Conservation (phyloP, 1,140 invertebrate species). For the Euwallacea fornicatus region DNA sequence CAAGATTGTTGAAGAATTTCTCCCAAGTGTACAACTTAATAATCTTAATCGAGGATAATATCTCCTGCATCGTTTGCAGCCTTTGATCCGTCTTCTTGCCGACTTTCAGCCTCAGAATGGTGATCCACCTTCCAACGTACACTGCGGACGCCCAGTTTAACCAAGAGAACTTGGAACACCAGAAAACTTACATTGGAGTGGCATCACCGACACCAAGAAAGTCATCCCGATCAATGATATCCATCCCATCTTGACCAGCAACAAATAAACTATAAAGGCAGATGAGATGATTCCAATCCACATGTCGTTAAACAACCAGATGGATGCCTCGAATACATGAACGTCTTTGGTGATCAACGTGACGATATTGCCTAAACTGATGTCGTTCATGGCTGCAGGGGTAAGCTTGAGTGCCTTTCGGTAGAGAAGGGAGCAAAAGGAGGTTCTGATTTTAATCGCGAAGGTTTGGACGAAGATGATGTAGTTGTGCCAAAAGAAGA, state of each 20-base stretch:
- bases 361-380: slow-evolving; percentile 85
- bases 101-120: slow-evolving; percentile 34
- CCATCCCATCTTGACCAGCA: slow-evolving; percentile 72
- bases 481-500: slow-evolving; percentile 65
- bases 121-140: slow-evolving; percentile 42
- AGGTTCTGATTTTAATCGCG: slow-evolving; percentile 79
- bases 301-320: slow-evolving; percentile 65
- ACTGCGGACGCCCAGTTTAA: slow-evolving; percentile 33
- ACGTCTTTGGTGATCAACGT: slow-evolving; percentile 92
- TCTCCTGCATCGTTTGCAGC: slow-evolving; percentile 82
- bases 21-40: slow-evolving; percentile 93
- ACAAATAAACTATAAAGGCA: slow-evolving; percentile 71
- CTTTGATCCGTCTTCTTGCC: slow-evolving; percentile 70
- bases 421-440: slow-evolving; percentile 78
- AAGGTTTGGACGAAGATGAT: slow-evolving; percentile 71
- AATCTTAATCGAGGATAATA: slow-evolving; percentile 74
- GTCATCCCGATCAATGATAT: slow-evolving; percentile 76
- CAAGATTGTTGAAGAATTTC: slow-evolving; percentile 71
- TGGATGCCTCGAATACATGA: slow-evolving; percentile 68
- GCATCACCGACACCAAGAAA: slow-evolving; percentile 77
- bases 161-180: neutral
- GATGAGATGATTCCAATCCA: slow-evolving; percentile 83
- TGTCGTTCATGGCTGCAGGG: slow-evolving; percentile 71
- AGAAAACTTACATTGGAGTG: slow-evolving; percentile 32
- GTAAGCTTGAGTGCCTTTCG: slow-evolving; percentile 75